Percentiles rank a stretch among this genome's conserved stretches.
Conservation (phyloP, 2,797 vertebrate genomes). For the Oreortyx pictus region DNA sequence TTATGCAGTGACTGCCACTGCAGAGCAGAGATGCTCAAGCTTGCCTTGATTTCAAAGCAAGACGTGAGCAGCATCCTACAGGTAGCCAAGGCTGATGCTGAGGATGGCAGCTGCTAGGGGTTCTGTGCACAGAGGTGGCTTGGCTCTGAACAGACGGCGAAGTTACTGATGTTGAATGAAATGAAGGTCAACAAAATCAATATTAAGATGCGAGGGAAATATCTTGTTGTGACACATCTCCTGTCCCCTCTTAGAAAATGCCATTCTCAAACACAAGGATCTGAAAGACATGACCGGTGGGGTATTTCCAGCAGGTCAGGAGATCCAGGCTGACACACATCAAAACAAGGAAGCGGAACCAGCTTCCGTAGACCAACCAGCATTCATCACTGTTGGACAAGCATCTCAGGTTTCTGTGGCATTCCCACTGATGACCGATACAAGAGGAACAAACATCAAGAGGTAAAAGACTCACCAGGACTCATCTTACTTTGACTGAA, state of each 20-base stretch:
- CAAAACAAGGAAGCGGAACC: background rate
- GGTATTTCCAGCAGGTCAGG: background rate
- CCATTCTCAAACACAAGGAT: background rate
- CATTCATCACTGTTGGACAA: background rate
- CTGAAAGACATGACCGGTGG: background rate
- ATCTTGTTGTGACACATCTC: too few species aligned
- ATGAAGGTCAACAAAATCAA: background rate
- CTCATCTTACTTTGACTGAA: background rate
- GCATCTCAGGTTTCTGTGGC: background rate
- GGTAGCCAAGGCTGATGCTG: background rate
- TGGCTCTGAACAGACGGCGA: background rate
- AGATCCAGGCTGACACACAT: background rate
- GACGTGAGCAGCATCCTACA: background rate
- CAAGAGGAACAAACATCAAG: background rate
- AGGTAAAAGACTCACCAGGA: background rate
- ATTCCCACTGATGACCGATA: background rate
- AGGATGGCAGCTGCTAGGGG: background rate
- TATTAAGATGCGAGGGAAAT: too few species aligned
- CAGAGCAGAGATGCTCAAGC: background rate
- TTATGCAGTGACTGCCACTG: fast-evolving
- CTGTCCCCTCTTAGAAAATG: background rate
- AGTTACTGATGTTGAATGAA: background rate
- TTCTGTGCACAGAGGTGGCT: background rate
- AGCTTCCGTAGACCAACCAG: background rate
- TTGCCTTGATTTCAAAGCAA: background rate